phyloP scores from a whole-genome alignment of 1,140 invertebrate species.

The Trinorchestia longiramus region DNA sequence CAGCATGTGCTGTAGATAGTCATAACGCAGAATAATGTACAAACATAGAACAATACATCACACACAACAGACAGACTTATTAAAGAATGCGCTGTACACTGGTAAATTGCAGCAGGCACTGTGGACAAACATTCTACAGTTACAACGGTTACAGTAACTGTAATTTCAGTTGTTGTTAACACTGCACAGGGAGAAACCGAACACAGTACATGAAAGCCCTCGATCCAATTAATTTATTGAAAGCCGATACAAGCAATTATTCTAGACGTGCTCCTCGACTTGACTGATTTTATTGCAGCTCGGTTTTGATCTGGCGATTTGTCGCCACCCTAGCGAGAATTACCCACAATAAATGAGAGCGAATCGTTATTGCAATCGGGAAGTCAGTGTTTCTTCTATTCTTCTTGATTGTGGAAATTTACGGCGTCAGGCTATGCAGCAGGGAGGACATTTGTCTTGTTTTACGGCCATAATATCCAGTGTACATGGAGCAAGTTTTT shows the following conservation, averaged over 20 bases:
- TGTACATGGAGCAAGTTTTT: background rate
- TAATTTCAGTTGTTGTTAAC: background rate
- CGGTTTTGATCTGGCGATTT: slow-evolving; percentile 12
- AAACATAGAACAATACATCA: background rate
- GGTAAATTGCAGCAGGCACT: background rate
- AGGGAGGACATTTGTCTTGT: slow-evolving; percentile 18
- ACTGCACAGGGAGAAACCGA: background rate
- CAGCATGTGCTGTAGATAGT: background rate
- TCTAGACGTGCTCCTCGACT: slow-evolving; percentile 3
- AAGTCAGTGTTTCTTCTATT: background rate
- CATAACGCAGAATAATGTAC: background rate
- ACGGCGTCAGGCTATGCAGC: slow-evolving; percentile 32
- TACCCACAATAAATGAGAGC: slow-evolving; percentile 18
- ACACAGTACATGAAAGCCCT: background rate
- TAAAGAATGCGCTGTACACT: background rate
- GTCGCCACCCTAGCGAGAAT: background rate
- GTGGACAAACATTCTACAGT: background rate
- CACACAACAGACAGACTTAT: background rate
- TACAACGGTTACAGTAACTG: background rate
- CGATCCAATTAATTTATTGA: background rate
- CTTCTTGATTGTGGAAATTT: slow-evolving; percentile 1
- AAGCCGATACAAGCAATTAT: slow-evolving; percentile 28
- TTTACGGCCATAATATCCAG: background rate
- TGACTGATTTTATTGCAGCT: background rate
- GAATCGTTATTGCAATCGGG: background rate